A percentile compares a stretch with the other conserved stretches of the same genome.
Conservation (phyloP, 2,888 invertebrate genomes). For the Rhamnusium bicolor region DNA sequence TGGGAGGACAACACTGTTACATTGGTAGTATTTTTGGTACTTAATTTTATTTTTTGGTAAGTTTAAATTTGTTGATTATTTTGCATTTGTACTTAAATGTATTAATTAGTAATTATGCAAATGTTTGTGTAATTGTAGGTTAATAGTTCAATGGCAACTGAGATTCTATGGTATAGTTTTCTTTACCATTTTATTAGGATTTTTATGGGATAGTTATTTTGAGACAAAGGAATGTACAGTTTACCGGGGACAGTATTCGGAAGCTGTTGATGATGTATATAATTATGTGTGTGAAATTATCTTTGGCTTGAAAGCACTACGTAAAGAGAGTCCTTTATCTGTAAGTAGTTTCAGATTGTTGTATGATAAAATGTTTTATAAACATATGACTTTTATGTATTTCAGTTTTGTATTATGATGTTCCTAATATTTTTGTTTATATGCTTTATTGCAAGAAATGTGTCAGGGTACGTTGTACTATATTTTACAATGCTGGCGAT, state of each 20-base stretch:
- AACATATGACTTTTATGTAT: too few relatives aligned
- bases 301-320: slow-evolving; percentile 59
- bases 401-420: slow-evolving; percentile 68
- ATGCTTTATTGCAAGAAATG: slow-evolving; percentile 64
- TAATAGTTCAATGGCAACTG: slow-evolving; percentile 66
- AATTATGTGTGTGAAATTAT: slow-evolving; percentile 50
- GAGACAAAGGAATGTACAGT: slow-evolving; percentile 51
- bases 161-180: slow-evolving; percentile 70
- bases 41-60: slow-evolving; percentile 70
- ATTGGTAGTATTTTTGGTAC: slow-evolving; percentile 63
- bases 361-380: too few relatives aligned
- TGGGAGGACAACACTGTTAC: slow-evolving; percentile 69
- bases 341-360: slow-evolving; percentile 59
- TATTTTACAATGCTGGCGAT: slow-evolving; percentile 59
- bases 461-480: slow-evolving; percentile 65
- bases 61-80: slow-evolving; percentile 49
- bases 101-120: slow-evolving; percentile 31
- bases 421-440: slow-evolving; percentile 64
- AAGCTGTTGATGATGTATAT: slow-evolving; percentile 55
- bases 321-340: slow-evolving; percentile 67
- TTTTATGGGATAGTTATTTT: slow-evolving; percentile 64
- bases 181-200: slow-evolving; percentile 60
- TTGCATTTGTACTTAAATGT: too few relatives aligned
- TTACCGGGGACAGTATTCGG: slow-evolving; percentile 51
- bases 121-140: slow-evolving; percentile 61